Evolutionary conservation across 2,888 invertebrate species (phyloP), one percentile per base, ranked within the genome.

Genomic region (Lasius platythorax): DNA sequence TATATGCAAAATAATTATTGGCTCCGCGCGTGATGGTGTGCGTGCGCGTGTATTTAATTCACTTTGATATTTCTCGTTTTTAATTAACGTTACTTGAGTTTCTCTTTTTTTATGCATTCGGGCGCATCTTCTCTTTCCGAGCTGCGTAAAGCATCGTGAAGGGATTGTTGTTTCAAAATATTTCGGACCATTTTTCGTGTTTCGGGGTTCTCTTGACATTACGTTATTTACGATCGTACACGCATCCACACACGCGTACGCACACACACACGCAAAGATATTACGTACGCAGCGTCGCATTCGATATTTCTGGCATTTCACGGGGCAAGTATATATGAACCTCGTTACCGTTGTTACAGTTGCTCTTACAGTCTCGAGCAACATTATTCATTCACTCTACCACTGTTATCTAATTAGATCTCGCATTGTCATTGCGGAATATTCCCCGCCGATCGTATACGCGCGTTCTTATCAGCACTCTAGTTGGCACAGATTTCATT

Each of bases 401-500:
- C 18, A 18, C 61, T 43, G 18, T 61, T 70, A 79, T 79, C 79
- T 79, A 79, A 79, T 79, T 79, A 79, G 79, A 79, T 70, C 79
- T 61, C 43, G 37, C 70, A 70, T 61, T 46, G 70, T 46, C 68
- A 70, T 58, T 50, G 46, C 30, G 33, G 61, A 46, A 79, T 70
- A 61, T 46, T 8, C 58, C 23, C 18, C 18, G 46, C 43, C 33
- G 33, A 61, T 79, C 18, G 28, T 43, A 37, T 6, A 43, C 40
- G 40, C n/a, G 56, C 67, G 33, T 79, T 79, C 58, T 79, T 70
- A 79, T 79, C 70, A 33, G 18, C 33, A 5, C n/a, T 18, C 4
- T 37, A 5, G 40, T 56, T 43, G 40, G 8, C 30, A 40, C 18
- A n/a, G 11, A 56, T 67, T 78, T 67, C 53, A 43, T 67, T 67